Percentiles rank a stretch among this genome's conserved stretches.
These are phyloP conservation scores for Cygnus atratus DNA, from an alignment of 2,113 vertebrate species.

Conservation along the genomic window DNA sequence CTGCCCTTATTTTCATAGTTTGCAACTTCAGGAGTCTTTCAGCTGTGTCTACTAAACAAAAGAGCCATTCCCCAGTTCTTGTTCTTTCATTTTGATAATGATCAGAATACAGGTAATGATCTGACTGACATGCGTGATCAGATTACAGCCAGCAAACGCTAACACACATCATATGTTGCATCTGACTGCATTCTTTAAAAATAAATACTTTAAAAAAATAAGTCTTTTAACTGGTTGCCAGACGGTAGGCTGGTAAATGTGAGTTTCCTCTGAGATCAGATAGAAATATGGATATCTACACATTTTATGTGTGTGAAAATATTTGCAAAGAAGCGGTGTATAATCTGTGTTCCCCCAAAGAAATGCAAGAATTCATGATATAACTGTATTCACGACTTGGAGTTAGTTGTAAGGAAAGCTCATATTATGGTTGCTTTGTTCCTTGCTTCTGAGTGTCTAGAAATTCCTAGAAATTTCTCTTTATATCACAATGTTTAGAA, in stretches of 20 bases:
- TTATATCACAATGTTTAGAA: neutral
- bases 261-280: neutral
- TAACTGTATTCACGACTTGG: neutral
- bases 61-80: neutral
- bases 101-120: neutral
- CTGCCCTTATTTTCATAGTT: neutral
- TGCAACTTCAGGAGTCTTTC: neutral
- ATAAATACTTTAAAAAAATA: neutral
- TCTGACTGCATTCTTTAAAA: neutral
- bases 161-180: neutral
- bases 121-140: neutral
- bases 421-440: neutral
- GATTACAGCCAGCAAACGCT: neutral
- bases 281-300: neutral
- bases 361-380: neutral
- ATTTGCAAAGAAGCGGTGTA: neutral
- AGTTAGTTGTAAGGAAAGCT: neutral
- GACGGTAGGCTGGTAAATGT: neutral
- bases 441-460: neutral
- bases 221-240: neutral
- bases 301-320: neutral
- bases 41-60: neutral
- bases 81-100: neutral
- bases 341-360: too few relatives aligned
- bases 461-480: neutral